These are phyloP conservation scores for Archips xylosteana DNA, from an alignment of 2,888 invertebrate species.

Conservation along the genomic window DNA sequence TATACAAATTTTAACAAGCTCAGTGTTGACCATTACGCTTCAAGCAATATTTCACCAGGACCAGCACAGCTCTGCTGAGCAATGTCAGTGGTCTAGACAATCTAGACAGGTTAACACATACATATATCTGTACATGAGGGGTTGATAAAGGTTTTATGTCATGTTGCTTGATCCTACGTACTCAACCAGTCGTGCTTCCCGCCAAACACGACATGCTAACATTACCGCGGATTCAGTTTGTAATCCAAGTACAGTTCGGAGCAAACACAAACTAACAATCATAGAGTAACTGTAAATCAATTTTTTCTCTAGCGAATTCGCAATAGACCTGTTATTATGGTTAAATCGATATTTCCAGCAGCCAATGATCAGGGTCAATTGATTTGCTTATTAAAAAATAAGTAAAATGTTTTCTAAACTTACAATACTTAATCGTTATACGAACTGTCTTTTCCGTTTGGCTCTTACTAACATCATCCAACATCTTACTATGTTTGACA, in stretches of 20 bases:
- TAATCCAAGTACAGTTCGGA: background rate
- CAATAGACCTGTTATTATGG: too few species aligned
- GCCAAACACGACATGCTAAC: background rate
- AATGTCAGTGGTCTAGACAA: background rate
- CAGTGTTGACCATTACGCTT: background rate
- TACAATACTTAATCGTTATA: too few species aligned
- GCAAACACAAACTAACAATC: background rate
- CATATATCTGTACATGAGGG: background rate
- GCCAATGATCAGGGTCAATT: too few species aligned
- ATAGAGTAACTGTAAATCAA: background rate
- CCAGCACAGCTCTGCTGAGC: background rate
- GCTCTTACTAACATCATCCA: too few species aligned
- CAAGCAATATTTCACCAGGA: slow-evolving; percentile 1
- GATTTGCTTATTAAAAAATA: too few species aligned
- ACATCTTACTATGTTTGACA: too few species aligned
- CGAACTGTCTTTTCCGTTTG: too few species aligned
- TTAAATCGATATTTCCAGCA: too few species aligned
- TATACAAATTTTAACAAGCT: slow-evolving; percentile 4
- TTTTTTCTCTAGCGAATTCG: too few species aligned
- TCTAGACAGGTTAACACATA: background rate
- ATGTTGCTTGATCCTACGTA: background rate
- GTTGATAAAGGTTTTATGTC: background rate
- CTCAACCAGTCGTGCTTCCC: background rate
- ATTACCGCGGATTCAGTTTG: background rate
- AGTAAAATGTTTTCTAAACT: too few species aligned